Conservation (phyloP, 2,797 vertebrate genomes). For the Macrochelys suwanniensis region DNA sequence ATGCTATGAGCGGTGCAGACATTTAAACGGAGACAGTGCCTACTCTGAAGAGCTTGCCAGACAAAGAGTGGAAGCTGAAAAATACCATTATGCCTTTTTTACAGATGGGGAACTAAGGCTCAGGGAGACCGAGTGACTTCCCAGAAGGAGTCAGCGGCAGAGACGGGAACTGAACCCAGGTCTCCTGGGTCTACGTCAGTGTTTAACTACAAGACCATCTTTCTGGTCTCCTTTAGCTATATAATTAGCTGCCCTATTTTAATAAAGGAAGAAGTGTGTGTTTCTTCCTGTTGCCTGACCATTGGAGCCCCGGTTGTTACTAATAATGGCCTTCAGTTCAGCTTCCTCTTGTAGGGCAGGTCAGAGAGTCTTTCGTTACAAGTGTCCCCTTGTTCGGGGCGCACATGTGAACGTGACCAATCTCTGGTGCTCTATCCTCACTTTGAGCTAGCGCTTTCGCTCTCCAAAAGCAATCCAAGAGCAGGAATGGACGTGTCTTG, state of each 20-base stretch:
- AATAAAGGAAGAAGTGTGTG: neutral
- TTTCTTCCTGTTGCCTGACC: neutral
- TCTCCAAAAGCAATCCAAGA: neutral
- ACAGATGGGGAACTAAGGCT: neutral
- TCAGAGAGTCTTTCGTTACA: neutral
- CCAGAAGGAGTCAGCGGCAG: neutral
- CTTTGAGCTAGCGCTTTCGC: neutral
- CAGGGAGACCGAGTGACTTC: neutral
- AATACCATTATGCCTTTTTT: neutral
- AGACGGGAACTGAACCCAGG: neutral
- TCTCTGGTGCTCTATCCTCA: accelerated
- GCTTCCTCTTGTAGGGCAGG: neutral
- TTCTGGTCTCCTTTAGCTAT: neutral
- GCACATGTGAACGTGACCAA: neutral
- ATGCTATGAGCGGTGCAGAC: neutral
- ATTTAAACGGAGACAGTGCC: neutral
- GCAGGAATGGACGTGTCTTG: neutral
- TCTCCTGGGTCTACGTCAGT: neutral
- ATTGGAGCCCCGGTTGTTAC: neutral
- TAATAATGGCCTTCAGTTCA: neutral
- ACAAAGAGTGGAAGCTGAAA: neutral
- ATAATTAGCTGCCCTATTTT: neutral
- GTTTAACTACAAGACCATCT: neutral
- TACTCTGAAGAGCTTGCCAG: neutral
- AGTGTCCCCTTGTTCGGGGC: accelerated